Percentiles rank a stretch among this genome's conserved stretches.
phyloP scores from a whole-genome alignment of 2,888 invertebrate species.

The Callyntrura sp. region DNA sequence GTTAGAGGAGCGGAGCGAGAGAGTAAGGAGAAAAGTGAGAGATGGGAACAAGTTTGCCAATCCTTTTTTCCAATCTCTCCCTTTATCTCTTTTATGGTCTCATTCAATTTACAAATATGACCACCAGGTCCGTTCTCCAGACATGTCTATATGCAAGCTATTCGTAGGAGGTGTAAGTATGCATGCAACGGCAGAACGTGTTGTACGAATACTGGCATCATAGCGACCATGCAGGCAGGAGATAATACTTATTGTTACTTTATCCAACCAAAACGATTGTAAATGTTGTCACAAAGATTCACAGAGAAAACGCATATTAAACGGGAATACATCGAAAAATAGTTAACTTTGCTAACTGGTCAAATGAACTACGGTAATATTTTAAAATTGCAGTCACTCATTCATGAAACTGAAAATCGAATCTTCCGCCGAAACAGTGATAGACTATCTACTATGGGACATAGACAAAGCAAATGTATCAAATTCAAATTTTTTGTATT shows the following conservation, averaged over 20 bases:
- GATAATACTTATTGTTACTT: not conserved
- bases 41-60: conserved; percentile 73
- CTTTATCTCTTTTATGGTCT: conserved; percentile 76
- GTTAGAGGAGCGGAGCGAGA: conserved; percentile 7
- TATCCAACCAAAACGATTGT: not conserved
- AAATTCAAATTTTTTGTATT: too few relatives aligned
- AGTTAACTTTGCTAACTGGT: too few relatives aligned
- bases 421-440: too few relatives aligned
- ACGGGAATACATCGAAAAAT: too few relatives aligned
- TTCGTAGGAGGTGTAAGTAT: not conserved
- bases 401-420: too few relatives aligned
- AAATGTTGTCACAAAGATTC: too few relatives aligned
- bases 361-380: too few relatives aligned
- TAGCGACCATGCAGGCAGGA: conserved; percentile 39
- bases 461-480: too few relatives aligned
- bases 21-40: conserved; percentile 54
- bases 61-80: conserved; percentile 76
- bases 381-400: too few relatives aligned
- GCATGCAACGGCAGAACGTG: not conserved
- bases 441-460: too few relatives aligned
- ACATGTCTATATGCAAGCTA: not conserved
- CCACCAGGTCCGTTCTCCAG: conserved; percentile 62
- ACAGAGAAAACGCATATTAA: not conserved
- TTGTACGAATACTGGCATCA: not conserved
- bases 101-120: conserved; percentile 77